Evolutionary conservation across 2,888 invertebrate genomes (phyloP).

Genomic region (Epirrita christyi): DNA sequence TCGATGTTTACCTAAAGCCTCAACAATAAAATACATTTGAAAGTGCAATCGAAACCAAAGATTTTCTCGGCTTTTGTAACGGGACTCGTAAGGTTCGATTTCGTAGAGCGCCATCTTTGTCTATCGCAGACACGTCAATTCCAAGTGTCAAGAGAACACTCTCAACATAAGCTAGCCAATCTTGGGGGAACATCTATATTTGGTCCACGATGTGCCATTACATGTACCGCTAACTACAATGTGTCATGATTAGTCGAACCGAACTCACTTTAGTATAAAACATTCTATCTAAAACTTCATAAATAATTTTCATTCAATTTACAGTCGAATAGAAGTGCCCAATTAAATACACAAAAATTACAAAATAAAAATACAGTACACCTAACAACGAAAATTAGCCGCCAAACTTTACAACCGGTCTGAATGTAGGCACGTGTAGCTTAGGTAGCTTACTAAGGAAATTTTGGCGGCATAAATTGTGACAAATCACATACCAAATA

Average conservation of each 20-base stretch:
- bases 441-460: neutral
- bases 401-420: conserved; percentile 6
- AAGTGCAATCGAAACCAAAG: neutral
- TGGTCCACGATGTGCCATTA: conserved; percentile 6
- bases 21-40: conserved; percentile 7
- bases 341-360: conserved; percentile 55
- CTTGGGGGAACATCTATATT: neutral
- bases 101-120: too few relatives aligned
- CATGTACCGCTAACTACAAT: conserved; percentile 3
- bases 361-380: conserved; percentile 64
- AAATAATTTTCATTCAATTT: conserved; percentile 70
- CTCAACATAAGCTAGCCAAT: neutral
- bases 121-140: neutral
- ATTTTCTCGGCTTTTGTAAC: conserved; percentile 1
- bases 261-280: conserved; percentile 62
- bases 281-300: conserved; percentile 66
- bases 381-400: conserved; percentile 60
- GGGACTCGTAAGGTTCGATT: too few relatives aligned
- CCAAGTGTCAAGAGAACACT: neutral
- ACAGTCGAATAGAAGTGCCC: conserved; percentile 63
- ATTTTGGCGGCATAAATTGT: too few relatives aligned
- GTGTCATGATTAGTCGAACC: conserved; percentile 33
- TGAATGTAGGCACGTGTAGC: neutral
- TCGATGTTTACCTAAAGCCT: conserved; percentile 19
- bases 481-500: neutral